Evolutionary conservation across 2,797 vertebrate species (phyloP), one percentile per base, ranked within the genome.

Genomic region (Phoeniculus purpureus): DNA sequence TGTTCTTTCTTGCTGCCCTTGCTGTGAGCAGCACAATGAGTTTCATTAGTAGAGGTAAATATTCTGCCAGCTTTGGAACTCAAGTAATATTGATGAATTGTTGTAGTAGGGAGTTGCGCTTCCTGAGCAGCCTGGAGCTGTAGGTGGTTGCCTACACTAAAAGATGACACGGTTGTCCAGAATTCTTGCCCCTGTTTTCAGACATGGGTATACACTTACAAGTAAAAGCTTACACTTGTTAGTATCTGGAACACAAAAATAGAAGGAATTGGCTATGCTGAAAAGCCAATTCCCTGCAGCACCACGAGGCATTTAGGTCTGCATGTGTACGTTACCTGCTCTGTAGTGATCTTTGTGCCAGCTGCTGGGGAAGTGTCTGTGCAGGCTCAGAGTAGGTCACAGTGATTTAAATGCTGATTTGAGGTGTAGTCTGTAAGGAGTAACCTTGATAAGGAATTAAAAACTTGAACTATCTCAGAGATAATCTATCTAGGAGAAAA

Each of bases 341-440:
- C 0, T 0, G 1, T 31, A 11, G 7, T 0, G 0, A 8, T 58
- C 61, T 26, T 32, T 15, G 3, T 32, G 37, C 8, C 32, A 66
- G 52, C 55, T 76, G 9, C 1, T 45, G 81, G n/a, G 4, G 3
- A 22, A 10, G 26, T 2, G 13, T 19, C 54, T 40, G 40, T 19
- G 45, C 56, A 61, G 59, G 2, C 37, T 59, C 0, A 2, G 26
- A 43, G 22, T 3, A 10, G 19, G 1, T n/a, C 48, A 3, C 0
- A 1, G 37, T 23, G 5, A 22, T 29, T 48, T 16, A 27, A 25
- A 10, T n/a, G 29, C n/a, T 56, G 48, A 7, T 34, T 81, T 76
- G 32, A 16, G 9, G 23, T 60, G 15, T 85, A 10, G 18, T 40
- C 27, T 75, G 23, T 6, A 47, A 23, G 8, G 51, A 67, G 16